Evolutionary conservation across 1,140 invertebrate genomes (phyloP).

Genomic region (Leptonema lineaticorne): DNA sequence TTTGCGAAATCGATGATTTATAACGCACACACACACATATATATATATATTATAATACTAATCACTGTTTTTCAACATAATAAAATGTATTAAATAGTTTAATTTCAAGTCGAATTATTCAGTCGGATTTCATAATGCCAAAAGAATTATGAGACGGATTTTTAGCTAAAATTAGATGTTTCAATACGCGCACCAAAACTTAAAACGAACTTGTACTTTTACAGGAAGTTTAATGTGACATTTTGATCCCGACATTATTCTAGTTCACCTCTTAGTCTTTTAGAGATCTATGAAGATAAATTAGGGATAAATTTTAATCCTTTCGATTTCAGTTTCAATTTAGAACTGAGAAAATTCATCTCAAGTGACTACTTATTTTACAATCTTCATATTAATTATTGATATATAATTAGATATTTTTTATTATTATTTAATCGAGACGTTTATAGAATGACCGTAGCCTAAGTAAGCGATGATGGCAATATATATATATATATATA

Average conservation of each 20-base stretch:
- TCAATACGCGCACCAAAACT: no score
- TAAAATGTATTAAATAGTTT: background rate
- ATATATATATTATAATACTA: background rate
- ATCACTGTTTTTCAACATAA: background rate
- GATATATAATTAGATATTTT: no score
- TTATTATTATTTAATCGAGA: no score
- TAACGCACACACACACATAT: background rate
- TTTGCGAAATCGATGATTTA: background rate
- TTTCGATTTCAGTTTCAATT: background rate
- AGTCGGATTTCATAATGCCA: no score
- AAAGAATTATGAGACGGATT: no score
- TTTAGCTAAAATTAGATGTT: no score
- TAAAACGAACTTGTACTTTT: no score
- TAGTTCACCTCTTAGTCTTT: conserved; percentile 20
- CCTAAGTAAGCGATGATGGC: no score
- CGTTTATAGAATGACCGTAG: no score
- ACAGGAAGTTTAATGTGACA: conserved; percentile 24
- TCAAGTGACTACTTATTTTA: no score
- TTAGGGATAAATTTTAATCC: background rate
- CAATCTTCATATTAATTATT: no score
- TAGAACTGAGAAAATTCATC: background rate
- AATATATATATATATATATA: no score
- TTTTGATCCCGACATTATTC: conserved; percentile 31
- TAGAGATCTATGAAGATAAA: conserved; percentile 5
- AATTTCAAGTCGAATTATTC: background rate